A percentile compares a stretch with the other conserved stretches of the same genome.
phyloP scores from a whole-genome alignment of 2,797 vertebrate species.

The Balearica regulorum region DNA sequence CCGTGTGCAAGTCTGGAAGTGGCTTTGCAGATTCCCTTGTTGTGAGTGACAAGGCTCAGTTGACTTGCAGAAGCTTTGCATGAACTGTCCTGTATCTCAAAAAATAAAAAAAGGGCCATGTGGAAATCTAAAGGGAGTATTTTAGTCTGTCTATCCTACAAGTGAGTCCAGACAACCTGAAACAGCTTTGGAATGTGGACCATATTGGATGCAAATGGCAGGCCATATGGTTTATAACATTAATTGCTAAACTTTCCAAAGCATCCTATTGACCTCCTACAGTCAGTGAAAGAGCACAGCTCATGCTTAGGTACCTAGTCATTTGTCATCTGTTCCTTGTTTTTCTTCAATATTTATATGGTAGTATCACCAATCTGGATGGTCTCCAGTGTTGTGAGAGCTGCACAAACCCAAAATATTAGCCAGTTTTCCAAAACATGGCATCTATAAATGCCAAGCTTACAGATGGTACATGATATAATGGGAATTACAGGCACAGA shows the following conservation, averaged over 20 bases:
- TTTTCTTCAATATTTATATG: neutral
- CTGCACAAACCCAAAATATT: neutral
- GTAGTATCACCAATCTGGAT: constrained; percentile 12
- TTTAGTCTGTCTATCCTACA: neutral
- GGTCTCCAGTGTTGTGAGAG: constrained; percentile 4
- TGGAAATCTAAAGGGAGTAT: neutral
- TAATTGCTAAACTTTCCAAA: constrained; percentile 21
- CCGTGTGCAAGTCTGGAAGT: neutral
- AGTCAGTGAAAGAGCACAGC: neutral
- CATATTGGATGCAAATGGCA: constrained; percentile 39
- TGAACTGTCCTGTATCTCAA: neutral
- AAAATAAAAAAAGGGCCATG: neutral
- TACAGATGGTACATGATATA: neutral
- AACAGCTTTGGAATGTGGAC: constrained; percentile 19
- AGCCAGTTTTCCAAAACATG: neutral
- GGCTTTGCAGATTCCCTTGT: neutral
- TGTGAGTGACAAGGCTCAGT: neutral
- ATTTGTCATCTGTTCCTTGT: constrained; percentile 20
- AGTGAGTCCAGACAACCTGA: constrained; percentile 8
- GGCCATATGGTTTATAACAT: constrained; percentile 26
- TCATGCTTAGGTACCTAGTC: constrained; percentile 2
- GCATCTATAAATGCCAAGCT: constrained; percentile 22
- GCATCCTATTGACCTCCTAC: neutral
- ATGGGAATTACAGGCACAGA: neutral
- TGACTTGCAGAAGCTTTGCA: neutral